Evolutionary conservation across 1,140 invertebrate species (phyloP).

Genomic region (Musca vetustissima): DNA sequence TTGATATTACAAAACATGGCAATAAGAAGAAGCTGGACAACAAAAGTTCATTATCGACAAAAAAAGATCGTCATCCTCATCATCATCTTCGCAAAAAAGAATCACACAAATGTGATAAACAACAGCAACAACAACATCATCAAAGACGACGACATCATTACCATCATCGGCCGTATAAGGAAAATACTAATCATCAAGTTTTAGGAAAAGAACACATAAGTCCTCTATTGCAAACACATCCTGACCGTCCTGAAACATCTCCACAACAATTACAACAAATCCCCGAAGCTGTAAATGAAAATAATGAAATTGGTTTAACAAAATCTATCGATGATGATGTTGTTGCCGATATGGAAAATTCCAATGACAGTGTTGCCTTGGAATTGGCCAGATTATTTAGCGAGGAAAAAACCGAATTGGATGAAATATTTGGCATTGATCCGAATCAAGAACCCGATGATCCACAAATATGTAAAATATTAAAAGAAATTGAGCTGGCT

Average conservation of each 20-base stretch:
- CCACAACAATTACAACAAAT: neutral
- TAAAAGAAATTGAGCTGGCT: slow-evolving; percentile 32
- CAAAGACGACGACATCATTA: neutral
- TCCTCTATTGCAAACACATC: too few species aligned
- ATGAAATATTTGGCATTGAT: slow-evolving; percentile 48
- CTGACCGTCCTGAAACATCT: neutral
- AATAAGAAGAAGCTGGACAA: too few species aligned
- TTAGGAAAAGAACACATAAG: neutral
- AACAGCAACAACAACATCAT: neutral
- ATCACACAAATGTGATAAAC: neutral
- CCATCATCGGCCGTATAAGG: neutral
- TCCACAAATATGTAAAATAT: slow-evolving; percentile 36
- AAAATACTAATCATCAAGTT: neutral
- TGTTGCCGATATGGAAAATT: neutral
- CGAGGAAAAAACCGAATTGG: slow-evolving; percentile 45
- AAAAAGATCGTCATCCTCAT: neutral
- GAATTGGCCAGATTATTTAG: slow-evolving; percentile 46
- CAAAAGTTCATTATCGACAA: neutral
- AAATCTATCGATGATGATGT: neutral
- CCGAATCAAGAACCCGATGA: slow-evolving; percentile 29
- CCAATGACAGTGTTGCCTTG: slow-evolving; percentile 41
- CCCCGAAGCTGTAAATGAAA: too few species aligned
- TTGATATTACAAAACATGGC: too few species aligned
- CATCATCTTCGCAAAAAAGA: neutral
- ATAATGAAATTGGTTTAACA: too few species aligned